Evolutionary conservation across 2,888 invertebrate species (phyloP).

Genomic region (Xanthorhoe spadicearia): DNA sequence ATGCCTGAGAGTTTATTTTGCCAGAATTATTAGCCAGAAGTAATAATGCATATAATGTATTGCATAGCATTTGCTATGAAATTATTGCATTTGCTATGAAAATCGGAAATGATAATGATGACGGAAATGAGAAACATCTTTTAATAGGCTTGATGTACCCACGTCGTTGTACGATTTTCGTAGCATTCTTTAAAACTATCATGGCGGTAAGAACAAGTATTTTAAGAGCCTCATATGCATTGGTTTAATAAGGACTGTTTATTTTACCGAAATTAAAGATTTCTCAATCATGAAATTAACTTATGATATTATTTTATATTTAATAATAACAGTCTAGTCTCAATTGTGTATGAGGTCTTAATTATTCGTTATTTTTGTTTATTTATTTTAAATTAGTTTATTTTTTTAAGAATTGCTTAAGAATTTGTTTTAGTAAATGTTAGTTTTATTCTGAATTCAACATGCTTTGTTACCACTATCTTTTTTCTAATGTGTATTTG

Average conservation of each 20-base stretch:
- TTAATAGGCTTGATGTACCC: no score
- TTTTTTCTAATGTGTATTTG: neutral
- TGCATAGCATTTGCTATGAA: no score
- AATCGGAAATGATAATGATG: no score
- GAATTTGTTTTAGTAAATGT: conserved; percentile 6
- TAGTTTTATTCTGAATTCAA: conserved; percentile 28
- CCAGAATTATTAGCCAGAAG: neutral
- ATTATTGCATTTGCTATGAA: no score
- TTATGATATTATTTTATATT: conserved; percentile 25
- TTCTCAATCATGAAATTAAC: conserved; percentile 20
- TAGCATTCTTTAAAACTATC: neutral
- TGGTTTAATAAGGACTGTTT: conserved; percentile 23
- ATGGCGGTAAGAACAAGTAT: conserved; percentile 17
- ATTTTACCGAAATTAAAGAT: conserved; percentile 2
- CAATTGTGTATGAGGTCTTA: conserved; percentile 36
- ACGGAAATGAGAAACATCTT: no score
- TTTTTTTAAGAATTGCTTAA: conserved; percentile 14
- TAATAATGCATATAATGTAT: no score
- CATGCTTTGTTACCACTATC: neutral
- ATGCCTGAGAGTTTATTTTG: neutral
- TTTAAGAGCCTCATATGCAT: conserved; percentile 28
- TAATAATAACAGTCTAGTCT: conserved; percentile 46
- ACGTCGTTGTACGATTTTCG: neutral
- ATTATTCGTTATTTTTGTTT: conserved; percentile 36
- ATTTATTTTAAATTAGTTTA: conserved; percentile 40